Percentiles rank a stretch among this genome's conserved stretches.
Conservation (phyloP, 2,888 invertebrate genomes). For the Apodemia zela region DNA sequence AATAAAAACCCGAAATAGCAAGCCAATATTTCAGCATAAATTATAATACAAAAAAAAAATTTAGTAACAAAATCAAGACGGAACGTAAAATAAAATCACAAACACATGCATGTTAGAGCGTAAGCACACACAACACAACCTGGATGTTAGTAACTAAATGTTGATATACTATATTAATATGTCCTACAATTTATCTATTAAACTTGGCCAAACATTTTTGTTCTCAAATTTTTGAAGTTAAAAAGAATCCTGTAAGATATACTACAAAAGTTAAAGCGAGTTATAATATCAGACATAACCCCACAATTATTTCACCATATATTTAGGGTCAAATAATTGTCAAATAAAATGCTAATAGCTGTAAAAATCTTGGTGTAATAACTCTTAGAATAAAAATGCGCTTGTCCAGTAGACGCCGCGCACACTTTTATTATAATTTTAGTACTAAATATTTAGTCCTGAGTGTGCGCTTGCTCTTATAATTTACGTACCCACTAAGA, state of each 20-base stretch:
- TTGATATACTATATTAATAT: constrained; percentile 43
- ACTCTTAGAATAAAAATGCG: background rate
- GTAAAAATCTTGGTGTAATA: background rate
- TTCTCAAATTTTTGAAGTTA: background rate
- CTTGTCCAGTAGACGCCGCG: background rate
- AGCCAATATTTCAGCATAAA: constrained; percentile 75
- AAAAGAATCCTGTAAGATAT: background rate
- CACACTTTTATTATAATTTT: background rate
- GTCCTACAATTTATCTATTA: constrained; percentile 62
- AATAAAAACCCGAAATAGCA: constrained; percentile 21
- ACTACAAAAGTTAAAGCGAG: background rate
- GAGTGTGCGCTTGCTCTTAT: constrained; percentile 13
- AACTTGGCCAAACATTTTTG: constrained; percentile 4
- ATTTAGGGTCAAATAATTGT: no score
- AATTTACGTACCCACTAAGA: background rate
- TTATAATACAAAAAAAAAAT: constrained; percentile 56
- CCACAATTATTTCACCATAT: background rate
- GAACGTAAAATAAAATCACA: constrained; percentile 53
- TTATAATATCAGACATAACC: background rate
- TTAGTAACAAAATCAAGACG: constrained; percentile 43
- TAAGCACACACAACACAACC: constrained; percentile 79
- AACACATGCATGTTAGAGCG: constrained; percentile 77
- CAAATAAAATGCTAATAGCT: background rate
- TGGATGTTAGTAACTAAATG: constrained; percentile 70
- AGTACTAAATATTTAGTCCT: background rate